Percentiles rank a stretch among this genome's conserved stretches.
Evolutionary conservation across 30 jellyfish, hydroid and myxozoan species (phyloP).

Genomic region (Aurelia sp.): DNA sequence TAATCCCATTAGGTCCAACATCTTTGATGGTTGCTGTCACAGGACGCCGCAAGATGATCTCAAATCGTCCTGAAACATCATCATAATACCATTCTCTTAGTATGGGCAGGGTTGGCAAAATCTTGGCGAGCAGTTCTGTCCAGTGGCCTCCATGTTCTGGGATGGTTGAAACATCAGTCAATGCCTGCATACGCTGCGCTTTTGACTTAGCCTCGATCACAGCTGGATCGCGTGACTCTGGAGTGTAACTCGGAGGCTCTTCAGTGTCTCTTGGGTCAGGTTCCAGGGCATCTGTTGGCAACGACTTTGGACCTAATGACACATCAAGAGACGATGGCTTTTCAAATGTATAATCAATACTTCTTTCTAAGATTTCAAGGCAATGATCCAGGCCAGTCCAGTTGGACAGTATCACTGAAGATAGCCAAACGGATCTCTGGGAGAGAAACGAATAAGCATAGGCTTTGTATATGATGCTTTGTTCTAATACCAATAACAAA

Average conservation of each 20-base stretch:
- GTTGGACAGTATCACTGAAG: conserved; percentile 65
- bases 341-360: conserved; percentile 53
- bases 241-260: conserved; percentile 70
- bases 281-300: conserved; percentile 57
- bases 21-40: conserved; percentile 72
- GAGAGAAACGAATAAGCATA: conserved; percentile 77
- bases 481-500: conserved; percentile 68
- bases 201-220: conserved; percentile 59
- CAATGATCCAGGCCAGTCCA: conserved; percentile 89
- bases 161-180: conserved; percentile 46
- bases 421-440: conserved; percentile 84
- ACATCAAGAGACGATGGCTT: conserved; percentile 71
- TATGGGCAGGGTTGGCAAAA: conserved; percentile 78
- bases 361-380: conserved; percentile 73
- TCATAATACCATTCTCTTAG: conserved; percentile 71
- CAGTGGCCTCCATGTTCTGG: conserved; percentile 62
- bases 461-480: conserved; percentile 69
- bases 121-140: conserved; percentile 62
- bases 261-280: conserved; percentile 66
- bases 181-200: conserved; percentile 66
- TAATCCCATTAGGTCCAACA: conserved; percentile 77
- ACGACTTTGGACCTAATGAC: conserved; percentile 50
- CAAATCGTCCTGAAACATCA: conserved; percentile 30
- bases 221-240: conserved; percentile 72
- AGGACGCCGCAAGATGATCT: conserved; percentile 55